Percentiles rank a stretch among this genome's conserved stretches.
phyloP scores from a whole-genome alignment of 2,113 vertebrate species.

The Sylvietta virens region DNA sequence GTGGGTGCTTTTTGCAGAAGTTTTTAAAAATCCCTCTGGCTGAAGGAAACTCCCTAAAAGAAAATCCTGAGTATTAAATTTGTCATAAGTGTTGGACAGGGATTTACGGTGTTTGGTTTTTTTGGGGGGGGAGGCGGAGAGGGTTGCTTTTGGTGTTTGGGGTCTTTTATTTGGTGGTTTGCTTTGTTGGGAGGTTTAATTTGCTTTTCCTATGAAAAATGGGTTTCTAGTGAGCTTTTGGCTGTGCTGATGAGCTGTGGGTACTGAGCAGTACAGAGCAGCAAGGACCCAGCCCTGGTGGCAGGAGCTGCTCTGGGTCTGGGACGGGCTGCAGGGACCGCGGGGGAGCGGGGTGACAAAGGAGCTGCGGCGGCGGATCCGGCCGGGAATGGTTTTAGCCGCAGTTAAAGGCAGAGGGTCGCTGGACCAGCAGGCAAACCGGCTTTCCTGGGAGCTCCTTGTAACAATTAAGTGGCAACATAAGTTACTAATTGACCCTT shows the following conservation, averaged over 20 bases:
- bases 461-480: constrained; percentile 36
- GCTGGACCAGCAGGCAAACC: background rate
- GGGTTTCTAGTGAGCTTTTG: background rate
- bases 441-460: constrained; percentile 10
- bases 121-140: too few species aligned
- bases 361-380: background rate
- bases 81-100: background rate
- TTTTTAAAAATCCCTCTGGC: background rate
- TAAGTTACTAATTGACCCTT: constrained; percentile 55
- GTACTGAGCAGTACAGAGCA: background rate
- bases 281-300: too few species aligned
- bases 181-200: rapidly evolving
- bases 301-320: rapidly evolving
- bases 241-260: background rate
- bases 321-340: background rate
- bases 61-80: background rate
- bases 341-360: background rate
- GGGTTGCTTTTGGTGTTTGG: background rate
- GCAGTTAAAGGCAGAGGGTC: background rate
- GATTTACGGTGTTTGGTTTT: background rate
- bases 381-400: background rate
- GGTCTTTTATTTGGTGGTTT: background rate
- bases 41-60: background rate
- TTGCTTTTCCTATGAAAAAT: background rate
- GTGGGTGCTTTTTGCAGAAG: background rate